phyloP scores from a whole-genome alignment of 2,113 vertebrate species.

The Psophia crepitans region DNA sequence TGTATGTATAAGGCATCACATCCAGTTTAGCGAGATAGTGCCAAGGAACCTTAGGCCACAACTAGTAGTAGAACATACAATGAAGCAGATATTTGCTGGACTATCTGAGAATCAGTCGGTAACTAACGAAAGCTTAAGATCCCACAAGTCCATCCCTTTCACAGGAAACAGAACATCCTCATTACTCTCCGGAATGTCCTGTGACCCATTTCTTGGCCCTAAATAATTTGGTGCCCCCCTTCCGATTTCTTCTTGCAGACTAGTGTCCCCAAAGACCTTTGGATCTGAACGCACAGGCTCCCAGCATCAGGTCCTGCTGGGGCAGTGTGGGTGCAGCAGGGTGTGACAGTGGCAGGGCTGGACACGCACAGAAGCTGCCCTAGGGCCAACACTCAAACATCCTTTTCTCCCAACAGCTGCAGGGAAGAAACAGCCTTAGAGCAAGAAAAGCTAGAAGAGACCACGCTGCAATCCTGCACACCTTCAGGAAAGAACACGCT shows the following conservation, averaged over 20 bases:
- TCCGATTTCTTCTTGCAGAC: background rate
- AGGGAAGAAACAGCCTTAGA: background rate
- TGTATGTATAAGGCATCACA: background rate
- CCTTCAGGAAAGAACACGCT: background rate
- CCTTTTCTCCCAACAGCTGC: background rate
- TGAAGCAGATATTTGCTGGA: background rate
- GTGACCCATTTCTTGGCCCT: background rate
- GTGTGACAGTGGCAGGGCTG: background rate
- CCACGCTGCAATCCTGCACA: background rate
- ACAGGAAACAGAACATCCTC: background rate
- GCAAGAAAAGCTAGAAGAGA: background rate
- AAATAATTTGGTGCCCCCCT: background rate
- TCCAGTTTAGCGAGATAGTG: background rate
- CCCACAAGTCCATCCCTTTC: background rate
- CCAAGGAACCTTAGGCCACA: background rate
- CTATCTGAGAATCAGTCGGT: background rate
- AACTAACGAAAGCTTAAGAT: background rate
- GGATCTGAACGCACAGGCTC: background rate
- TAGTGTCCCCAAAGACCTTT: background rate
- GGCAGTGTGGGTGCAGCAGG: background rate
- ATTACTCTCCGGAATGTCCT: background rate
- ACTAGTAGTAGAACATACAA: background rate
- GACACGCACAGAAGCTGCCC: background rate
- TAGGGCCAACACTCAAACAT: background rate
- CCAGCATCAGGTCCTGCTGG: fast-evolving